Percentiles rank a stretch among this genome's conserved stretches.
Evolutionary conservation across 1,140 invertebrate genomes (phyloP).

Genomic region (Globodera rostochiensis): DNA sequence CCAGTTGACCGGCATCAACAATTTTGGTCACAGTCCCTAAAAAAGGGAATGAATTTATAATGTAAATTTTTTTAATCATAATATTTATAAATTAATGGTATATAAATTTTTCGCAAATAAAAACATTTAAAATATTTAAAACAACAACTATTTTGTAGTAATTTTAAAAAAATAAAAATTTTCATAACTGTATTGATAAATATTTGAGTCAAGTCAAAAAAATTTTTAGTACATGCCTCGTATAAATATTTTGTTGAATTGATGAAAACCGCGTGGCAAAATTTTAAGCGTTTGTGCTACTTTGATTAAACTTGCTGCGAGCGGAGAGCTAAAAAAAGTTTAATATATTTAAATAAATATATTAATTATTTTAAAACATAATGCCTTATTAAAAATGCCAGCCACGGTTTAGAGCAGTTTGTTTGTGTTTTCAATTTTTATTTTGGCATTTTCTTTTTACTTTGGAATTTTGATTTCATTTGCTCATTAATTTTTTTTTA

Average conservation of each 20-base stretch:
- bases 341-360: not conserved
- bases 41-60: not conserved
- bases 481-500: not conserved
- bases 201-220: no score
- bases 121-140: not conserved
- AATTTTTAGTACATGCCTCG: constrained; percentile 7
- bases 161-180: constrained; percentile 5
- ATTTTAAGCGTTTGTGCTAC: constrained; percentile 49
- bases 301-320: constrained; percentile 50
- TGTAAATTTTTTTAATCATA: no score
- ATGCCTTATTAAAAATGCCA: not conserved
- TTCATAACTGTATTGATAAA: no score
- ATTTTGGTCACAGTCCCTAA: constrained; percentile 59
- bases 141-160: no score
- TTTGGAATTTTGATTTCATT: not conserved
- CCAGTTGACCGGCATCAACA: constrained; percentile 54
- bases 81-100: no score
- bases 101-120: not conserved
- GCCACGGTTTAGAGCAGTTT: not conserved
- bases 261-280: constrained; percentile 56
- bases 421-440: no score
- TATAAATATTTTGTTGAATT: constrained; percentile 61
- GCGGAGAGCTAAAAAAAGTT: constrained; percentile 31
- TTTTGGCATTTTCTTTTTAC: not conserved
- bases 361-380: no score